These are phyloP conservation scores for Sebastes nivosus DNA, from an alignment of 2,797 vertebrate species.

Conservation along the genomic window DNA sequence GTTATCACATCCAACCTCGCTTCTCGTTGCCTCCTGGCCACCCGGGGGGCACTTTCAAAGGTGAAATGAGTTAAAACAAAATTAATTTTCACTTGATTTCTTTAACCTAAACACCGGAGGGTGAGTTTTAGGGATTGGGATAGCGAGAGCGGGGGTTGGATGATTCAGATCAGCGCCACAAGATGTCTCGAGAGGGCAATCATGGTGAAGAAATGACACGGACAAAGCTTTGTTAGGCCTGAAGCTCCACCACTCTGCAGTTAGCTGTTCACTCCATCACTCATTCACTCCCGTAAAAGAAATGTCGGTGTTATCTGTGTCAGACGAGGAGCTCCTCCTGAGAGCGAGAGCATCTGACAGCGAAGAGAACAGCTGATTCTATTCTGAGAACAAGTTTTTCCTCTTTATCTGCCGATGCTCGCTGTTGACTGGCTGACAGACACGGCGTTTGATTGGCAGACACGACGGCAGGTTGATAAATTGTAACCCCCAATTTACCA, in stretches of 20 bases:
- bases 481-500: constrained; percentile 24
- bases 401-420: constrained; percentile 37
- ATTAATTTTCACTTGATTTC: constrained; percentile 79
- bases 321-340: constrained; percentile 32
- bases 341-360: constrained; percentile 26
- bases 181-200: constrained; percentile 33
- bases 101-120: constrained; percentile 34
- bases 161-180: constrained; percentile 11
- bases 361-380: constrained; percentile 50
- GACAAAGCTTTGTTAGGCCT: constrained; percentile 7
- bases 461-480: constrained; percentile 23
- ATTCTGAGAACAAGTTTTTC: constrained; percentile 57
- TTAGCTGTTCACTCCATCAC: background rate
- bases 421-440: constrained; percentile 45
- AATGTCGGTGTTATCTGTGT: constrained; percentile 29
- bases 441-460: constrained; percentile 55
- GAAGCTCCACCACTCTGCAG: background rate
- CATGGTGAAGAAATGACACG: background rate
- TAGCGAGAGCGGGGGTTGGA: background rate
- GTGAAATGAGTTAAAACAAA: constrained; percentile 87
- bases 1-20: constrained; percentile 79
- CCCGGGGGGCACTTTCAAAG: constrained; percentile 84
- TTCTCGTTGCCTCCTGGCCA: constrained; percentile 80
- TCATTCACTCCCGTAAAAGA: background rate
- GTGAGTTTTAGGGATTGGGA: constrained; percentile 14